Conservation (phyloP, 2,888 invertebrate genomes). For the Drosophila mettleri region DNA sequence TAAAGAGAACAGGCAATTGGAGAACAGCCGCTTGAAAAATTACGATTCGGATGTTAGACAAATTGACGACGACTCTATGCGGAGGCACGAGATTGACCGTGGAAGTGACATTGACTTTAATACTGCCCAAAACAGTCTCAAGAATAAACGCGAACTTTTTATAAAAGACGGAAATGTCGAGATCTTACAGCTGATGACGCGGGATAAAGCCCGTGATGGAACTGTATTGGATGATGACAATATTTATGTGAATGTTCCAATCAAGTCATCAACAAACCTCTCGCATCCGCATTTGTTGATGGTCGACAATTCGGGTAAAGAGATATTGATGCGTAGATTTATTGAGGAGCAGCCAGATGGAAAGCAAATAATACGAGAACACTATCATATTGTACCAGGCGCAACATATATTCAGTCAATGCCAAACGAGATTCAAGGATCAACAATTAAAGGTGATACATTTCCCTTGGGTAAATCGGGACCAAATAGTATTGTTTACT, state of each 20-base stretch:
- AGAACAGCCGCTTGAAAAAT: conserved; percentile 58
- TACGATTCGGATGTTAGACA: conserved; percentile 84
- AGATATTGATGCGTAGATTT: conserved; percentile 92
- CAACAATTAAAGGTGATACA: conserved; percentile 78
- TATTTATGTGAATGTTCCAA: conserved; percentile 87
- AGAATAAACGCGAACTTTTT: conserved; percentile 88
- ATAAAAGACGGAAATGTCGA: conserved; percentile 94
- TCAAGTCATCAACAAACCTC: conserved; percentile 86
- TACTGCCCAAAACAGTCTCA: conserved; percentile 77
- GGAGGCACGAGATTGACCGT: conserved; percentile 91
- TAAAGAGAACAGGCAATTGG: conserved; percentile 79
- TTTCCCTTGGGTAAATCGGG: conserved; percentile 83
- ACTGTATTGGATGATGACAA: conserved; percentile 86
- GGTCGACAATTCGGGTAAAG: conserved; percentile 93
- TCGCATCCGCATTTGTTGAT: conserved; percentile 88
- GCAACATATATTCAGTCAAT: conserved; percentile 83
- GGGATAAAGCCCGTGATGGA: conserved; percentile 87
- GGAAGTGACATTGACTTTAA: conserved; percentile 88
- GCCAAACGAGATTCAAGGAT: conserved; percentile 84
- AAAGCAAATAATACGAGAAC: conserved; percentile 87
- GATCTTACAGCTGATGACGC: conserved; percentile 91
- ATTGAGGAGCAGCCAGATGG: conserved; percentile 92
- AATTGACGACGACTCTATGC: conserved; percentile 90
- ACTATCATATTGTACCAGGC: conserved; percentile 85
- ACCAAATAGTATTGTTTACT: conserved; percentile 85